phyloP scores from a whole-genome alignment of 2,888 invertebrate species.

The Seira sanloemensis region DNA sequence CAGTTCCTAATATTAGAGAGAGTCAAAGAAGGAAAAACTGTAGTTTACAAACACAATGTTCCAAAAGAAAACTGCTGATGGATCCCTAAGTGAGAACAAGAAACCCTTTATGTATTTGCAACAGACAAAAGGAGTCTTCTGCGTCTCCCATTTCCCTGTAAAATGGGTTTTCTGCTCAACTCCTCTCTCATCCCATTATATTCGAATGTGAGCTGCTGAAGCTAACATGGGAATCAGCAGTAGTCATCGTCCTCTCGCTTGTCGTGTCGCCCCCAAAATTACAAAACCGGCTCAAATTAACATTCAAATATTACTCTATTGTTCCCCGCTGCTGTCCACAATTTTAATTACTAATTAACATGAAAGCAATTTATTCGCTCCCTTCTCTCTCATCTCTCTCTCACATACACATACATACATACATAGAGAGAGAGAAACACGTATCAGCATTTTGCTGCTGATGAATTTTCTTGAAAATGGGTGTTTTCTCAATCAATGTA shows the following conservation, averaged over 20 bases:
- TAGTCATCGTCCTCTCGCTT: conserved; percentile 42
- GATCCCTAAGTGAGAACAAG: no score
- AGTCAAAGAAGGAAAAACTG: no score
- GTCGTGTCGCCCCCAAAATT: conserved; percentile 42
- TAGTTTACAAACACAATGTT: no score
- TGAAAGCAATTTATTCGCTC: conserved; percentile 59
- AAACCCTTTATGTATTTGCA: conserved; percentile 41
- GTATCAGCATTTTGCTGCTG: no score
- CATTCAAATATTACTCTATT: conserved; percentile 58
- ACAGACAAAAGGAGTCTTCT: conserved; percentile 34
- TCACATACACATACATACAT: no score
- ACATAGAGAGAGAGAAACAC: no score
- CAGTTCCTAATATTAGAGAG: no score
- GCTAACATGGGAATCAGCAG: no score
- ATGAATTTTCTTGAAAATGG: conserved; percentile 60
- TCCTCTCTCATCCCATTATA: not conserved
- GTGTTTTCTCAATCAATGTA: conserved; percentile 62
- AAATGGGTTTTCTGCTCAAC: conserved; percentile 5
- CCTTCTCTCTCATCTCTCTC: no score
- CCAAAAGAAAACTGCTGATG: no score
- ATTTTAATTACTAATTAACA: conserved; percentile 62
- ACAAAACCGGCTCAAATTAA: conserved; percentile 58
- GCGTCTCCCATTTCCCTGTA: conserved; percentile 8
- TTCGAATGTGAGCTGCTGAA: not conserved
- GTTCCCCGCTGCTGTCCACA: conserved; percentile 60